A percentile compares a stretch with the other conserved stretches of the same genome.
Conservation (phyloP, 2,797 vertebrate genomes). For the Cuculus canorus region DNA sequence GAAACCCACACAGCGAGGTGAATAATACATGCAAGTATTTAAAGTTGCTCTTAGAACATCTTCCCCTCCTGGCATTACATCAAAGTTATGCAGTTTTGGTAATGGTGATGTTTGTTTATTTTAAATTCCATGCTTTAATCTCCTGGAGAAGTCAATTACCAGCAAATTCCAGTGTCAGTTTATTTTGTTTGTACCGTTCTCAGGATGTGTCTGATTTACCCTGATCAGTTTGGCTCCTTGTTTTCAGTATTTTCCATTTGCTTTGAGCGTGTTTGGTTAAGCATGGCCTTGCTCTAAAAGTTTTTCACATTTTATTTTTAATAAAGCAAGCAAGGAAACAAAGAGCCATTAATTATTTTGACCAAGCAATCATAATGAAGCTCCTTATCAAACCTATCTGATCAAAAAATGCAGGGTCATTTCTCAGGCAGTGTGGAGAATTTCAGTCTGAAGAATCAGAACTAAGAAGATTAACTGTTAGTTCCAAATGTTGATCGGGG, state of each 20-base stretch:
- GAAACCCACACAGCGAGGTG: neutral
- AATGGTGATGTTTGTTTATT: constrained; percentile 23
- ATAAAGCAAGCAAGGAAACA: neutral
- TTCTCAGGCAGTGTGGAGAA: neutral
- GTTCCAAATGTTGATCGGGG: neutral
- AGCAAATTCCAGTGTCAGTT: constrained; percentile 24
- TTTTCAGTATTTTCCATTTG: neutral
- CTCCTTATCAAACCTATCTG: neutral
- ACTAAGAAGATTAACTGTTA: neutral
- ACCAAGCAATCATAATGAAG: neutral
- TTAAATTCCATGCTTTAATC: constrained; percentile 35
- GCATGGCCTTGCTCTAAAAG: neutral
- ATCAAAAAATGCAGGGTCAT: neutral
- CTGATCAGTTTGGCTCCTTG: neutral
- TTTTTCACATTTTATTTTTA: neutral
- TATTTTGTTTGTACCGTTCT: constrained; percentile 26
- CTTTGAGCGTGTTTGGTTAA: neutral
- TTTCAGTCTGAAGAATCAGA: neutral
- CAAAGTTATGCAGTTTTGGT: neutral
- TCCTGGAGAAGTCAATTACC: constrained; percentile 9
- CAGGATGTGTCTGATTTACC: neutral
- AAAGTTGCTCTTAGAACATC: neutral
- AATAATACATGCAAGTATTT: neutral
- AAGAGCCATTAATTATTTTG: neutral
- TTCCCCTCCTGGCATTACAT: constrained; percentile 18